These are phyloP conservation scores for Caenorhabditis zanzibari DNA, from an alignment of 2,888 invertebrate genomes.

Conservation along the genomic window DNA sequence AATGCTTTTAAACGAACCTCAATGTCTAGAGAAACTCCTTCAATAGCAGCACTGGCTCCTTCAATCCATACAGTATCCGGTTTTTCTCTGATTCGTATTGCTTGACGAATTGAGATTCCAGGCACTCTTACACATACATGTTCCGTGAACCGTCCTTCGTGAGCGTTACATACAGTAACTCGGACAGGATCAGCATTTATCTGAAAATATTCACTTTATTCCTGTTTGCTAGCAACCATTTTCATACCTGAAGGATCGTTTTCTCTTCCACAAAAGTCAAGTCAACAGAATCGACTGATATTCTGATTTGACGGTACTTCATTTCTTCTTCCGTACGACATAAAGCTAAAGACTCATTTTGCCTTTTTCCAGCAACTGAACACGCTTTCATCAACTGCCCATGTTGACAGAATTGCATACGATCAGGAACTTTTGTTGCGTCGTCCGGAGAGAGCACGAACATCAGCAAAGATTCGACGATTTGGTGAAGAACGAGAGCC, in stretches of 20 bases:
- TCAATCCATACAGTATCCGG: conserved; percentile 63
- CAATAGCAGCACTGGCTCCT: conserved; percentile 60
- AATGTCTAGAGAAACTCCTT: conserved; percentile 65
- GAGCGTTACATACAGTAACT: conserved; percentile 79
- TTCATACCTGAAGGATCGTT: conserved; percentile 53
- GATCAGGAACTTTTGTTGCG: conserved; percentile 90
- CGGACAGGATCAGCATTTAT: conserved; percentile 71
- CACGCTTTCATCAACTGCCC: conserved; percentile 65
- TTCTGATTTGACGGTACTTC: conserved; percentile 87
- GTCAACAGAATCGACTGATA: conserved; percentile 93
- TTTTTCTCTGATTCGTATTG: conserved; percentile 39
- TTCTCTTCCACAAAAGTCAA: conserved; percentile 91
- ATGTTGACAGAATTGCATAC: conserved; percentile 86
- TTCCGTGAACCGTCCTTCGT: conserved; percentile 75
- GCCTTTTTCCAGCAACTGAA: conserved; percentile 42
- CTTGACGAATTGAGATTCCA: conserved; percentile 66
- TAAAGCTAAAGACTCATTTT: conserved; percentile 19
- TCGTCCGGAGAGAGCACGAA: conserved; percentile 94
- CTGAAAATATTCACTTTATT: not conserved
- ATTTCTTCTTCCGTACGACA: conserved; percentile 59
- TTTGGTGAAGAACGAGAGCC: conserved; percentile 91
- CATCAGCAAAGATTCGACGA: conserved; percentile 92
- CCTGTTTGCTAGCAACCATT: no score
- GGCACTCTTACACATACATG: conserved; percentile 74
- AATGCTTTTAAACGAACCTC: conserved; percentile 42